Percentiles rank a stretch among this genome's conserved stretches.
These are phyloP conservation scores for Cosmorhoe ocellata DNA, from an alignment of 2,888 invertebrate species.

Conservation along the genomic window DNA sequence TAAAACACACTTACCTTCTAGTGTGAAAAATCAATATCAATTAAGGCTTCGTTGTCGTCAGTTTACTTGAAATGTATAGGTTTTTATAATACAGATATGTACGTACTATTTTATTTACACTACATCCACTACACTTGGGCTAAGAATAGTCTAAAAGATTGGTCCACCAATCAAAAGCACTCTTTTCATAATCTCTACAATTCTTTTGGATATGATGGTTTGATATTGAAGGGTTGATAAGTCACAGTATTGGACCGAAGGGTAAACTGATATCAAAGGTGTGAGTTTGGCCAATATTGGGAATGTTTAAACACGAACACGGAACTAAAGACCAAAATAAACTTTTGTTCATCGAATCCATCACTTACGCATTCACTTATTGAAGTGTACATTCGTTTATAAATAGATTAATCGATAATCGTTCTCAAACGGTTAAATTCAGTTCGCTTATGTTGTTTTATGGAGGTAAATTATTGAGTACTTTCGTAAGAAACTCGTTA, in stretches of 20 bases:
- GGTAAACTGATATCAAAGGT: constrained; percentile 42
- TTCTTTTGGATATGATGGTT: constrained; percentile 44
- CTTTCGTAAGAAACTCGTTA: constrained; percentile 50
- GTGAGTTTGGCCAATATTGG: constrained; percentile 27
- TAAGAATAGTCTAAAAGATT: constrained; percentile 46
- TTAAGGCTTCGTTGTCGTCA: constrained; percentile 49
- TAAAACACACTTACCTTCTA: constrained; percentile 54
- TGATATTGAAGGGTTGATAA: constrained; percentile 62
- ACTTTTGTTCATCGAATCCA: constrained; percentile 51
- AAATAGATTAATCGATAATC: constrained; percentile 22
- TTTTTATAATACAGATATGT: constrained; percentile 43
- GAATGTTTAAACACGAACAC: constrained; percentile 41
- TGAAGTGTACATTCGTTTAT: constrained; percentile 31
- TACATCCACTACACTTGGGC: constrained; percentile 48
- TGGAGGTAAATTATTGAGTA: constrained; percentile 24
- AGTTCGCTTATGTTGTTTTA: constrained; percentile 13
- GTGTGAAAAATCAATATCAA: constrained; percentile 54
- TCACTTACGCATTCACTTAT: constrained; percentile 56
- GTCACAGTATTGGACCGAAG: constrained; percentile 72
- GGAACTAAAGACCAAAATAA: constrained; percentile 55
- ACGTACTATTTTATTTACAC: constrained; percentile 48
- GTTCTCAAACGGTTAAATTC: constrained; percentile 23
- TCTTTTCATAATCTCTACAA: constrained; percentile 40
- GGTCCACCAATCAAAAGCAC: constrained; percentile 55
- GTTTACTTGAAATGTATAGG: constrained; percentile 35